Conservation (phyloP, 2,797 vertebrate genomes). For the Leptatherina wallacei region DNA sequence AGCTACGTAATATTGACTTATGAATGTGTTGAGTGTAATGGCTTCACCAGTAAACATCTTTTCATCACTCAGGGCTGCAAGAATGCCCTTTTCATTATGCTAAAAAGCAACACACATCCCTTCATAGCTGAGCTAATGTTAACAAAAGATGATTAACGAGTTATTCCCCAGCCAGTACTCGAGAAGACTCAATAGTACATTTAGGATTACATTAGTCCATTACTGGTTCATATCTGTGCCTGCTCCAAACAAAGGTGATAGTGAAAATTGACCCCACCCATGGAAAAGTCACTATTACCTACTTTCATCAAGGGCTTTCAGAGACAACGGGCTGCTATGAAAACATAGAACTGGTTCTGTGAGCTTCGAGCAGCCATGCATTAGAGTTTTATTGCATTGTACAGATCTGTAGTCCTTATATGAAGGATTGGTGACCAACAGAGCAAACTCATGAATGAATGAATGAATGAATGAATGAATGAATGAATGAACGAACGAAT, state of each 20-base stretch:
- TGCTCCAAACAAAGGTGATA: constrained; percentile 26
- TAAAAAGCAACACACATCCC: constrained; percentile 51
- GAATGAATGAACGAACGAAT: no score
- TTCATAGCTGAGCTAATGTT: constrained; percentile 61
- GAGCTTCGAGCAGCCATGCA: not conserved
- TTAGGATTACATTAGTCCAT: constrained; percentile 55
- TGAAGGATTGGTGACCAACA: no score
- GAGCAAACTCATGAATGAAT: not conserved
- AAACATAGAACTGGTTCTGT: not conserved
- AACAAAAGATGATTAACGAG: constrained; percentile 61
- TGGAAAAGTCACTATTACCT: constrained; percentile 26
- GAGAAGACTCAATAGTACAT: constrained; percentile 25
- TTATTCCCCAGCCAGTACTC: constrained; percentile 60
- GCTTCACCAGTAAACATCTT: constrained; percentile 37
- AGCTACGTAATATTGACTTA: constrained; percentile 12
- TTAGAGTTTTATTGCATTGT: no score
- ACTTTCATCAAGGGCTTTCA: not conserved
- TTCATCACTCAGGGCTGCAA: constrained; percentile 37
- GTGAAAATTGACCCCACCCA: constrained; percentile 53
- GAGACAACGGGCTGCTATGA: not conserved
- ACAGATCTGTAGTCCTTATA: no score
- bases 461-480: not conserved
- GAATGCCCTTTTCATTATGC: constrained; percentile 60
- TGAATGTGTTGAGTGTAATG: constrained; percentile 19
- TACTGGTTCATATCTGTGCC: constrained; percentile 32